Percentiles rank a stretch among this genome's conserved stretches.
Evolutionary conservation across 2,113 vertebrate species (phyloP).

Genomic region (Taxidea taxus): DNA sequence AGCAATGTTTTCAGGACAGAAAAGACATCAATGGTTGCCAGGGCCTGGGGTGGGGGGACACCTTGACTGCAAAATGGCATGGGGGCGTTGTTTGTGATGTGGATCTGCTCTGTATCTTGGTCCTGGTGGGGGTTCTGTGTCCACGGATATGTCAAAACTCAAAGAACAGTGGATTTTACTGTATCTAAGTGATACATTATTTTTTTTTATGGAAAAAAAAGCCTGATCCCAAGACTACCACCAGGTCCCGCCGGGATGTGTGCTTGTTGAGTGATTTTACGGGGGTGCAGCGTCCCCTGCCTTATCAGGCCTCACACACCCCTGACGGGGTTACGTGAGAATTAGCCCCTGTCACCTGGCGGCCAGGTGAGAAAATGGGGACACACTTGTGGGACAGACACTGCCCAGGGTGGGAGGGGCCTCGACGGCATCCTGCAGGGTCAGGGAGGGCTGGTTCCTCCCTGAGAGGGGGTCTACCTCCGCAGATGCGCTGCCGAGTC

Average conservation of each 20-base stretch:
- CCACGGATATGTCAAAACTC: not conserved
- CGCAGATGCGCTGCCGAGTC: not conserved
- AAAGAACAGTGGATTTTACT: not conserved
- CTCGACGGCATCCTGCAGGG: too few relatives aligned
- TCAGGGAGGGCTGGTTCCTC: not conserved
- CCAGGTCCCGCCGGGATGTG: fast-evolving
- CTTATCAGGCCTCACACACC: not conserved
- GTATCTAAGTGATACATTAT: not conserved
- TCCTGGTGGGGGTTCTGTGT: not conserved
- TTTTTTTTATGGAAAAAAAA: not conserved
- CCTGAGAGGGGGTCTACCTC: not conserved
- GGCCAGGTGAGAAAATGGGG: not conserved
- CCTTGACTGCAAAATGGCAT: not conserved
- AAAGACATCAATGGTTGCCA: too few relatives aligned
- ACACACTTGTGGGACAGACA: not conserved
- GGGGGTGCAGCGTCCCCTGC: not conserved
- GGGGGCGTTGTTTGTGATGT: too few relatives aligned
- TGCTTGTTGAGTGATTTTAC: fast-evolving
- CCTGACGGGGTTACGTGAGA: not conserved
- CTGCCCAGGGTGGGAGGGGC: not conserved
- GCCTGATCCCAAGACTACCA: fast-evolving
- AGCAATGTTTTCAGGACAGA: not conserved
- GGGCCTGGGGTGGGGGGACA: too few relatives aligned
- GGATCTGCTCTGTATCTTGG: not conserved
- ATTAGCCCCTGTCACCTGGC: not conserved